Evolutionary conservation across 2,113 vertebrate genomes (phyloP).

Genomic region (Okapia johnstoni): DNA sequence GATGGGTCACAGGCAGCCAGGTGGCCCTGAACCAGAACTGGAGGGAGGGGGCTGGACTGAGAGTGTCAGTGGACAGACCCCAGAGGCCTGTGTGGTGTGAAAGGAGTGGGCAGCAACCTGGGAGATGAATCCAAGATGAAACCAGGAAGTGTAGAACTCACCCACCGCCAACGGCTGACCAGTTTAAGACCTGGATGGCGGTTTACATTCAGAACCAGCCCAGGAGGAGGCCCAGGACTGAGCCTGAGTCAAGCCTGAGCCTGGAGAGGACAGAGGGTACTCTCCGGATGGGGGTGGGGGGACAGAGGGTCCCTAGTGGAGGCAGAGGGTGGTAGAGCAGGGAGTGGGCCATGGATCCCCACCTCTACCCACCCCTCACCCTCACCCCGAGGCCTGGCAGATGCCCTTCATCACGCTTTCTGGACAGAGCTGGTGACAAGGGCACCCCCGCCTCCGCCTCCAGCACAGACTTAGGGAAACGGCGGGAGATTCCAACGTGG

Average conservation of each 20-base stretch:
- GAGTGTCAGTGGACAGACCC: not conserved
- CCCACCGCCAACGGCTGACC: not conserved
- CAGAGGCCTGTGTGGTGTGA: not conserved
- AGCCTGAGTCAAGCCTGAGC: not conserved
- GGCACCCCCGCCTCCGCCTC: rapidly evolving
- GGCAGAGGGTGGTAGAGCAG: not conserved
- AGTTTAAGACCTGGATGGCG: not conserved
- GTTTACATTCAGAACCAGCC: not conserved
- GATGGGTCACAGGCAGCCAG: not conserved
- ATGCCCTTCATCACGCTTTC: too few relatives aligned
- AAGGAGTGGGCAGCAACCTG: not conserved
- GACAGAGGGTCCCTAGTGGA: not conserved
- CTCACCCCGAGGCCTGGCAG: not conserved
- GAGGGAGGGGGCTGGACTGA: not conserved
- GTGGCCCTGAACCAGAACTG: not conserved
- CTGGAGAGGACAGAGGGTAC: not conserved
- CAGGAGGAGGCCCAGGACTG: not conserved
- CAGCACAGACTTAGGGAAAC: not conserved
- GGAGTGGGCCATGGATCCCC: not conserved
- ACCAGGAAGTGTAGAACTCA: not conserved
- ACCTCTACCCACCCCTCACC: not conserved
- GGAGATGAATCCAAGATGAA: not conserved
- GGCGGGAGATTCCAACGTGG: rapidly evolving
- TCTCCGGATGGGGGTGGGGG: not conserved
- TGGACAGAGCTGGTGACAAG: rapidly evolving